Evolutionary conservation across 2,888 invertebrate species (phyloP), one percentile per base, ranked within the genome.

Genomic region (Plusia festucae): DNA sequence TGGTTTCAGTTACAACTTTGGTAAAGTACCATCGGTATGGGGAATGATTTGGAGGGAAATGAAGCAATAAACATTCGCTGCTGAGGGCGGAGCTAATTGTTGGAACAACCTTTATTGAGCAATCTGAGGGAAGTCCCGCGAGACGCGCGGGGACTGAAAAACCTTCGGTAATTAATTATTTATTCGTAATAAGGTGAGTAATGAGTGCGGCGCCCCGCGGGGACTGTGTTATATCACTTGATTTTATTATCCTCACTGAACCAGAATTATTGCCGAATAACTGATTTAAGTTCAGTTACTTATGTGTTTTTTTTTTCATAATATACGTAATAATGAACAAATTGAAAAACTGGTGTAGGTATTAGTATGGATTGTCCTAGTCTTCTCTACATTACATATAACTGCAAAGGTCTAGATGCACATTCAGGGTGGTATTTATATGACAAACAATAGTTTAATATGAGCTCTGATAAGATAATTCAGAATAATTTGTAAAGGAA

Each of bases 31-130:
- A 34, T 40, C 55, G 30, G 15, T 60, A 2, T 44, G 57, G 30
- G 16, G 46, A 61, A 54, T 55, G 52, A 61, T 66, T 66, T 55
- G 55, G 24, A 56, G 55, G 55, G 40, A 20, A 54, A 59, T 49
- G 49, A 51, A 64, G 53, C 24, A 49, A 49, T 72, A 65, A 72
- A 72, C 64, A 58, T 73, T 52, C 44, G 52, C 55, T 24, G 34
- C 53, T 9, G 32, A 13, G n/a, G 53, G 60, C 6, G 20, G 32
- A 1, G 27, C 27, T 73, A 73, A 73, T 73, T 73, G 72, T 61
- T 74, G 44, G 70, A 65, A 70, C 61, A 60, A 75, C 75, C 65
- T 75, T 73, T 66, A 57, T 66, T 52, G 24, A 62, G 59, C 66
- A 53, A 70, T 62, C n/a, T 44, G 34, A 20, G 34, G 27, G 13